A percentile compares a stretch with the other conserved stretches of the same genome.
These are phyloP conservation scores for Xenentodon cancila DNA, from an alignment of 2,797 vertebrate species.

Conservation along the genomic window DNA sequence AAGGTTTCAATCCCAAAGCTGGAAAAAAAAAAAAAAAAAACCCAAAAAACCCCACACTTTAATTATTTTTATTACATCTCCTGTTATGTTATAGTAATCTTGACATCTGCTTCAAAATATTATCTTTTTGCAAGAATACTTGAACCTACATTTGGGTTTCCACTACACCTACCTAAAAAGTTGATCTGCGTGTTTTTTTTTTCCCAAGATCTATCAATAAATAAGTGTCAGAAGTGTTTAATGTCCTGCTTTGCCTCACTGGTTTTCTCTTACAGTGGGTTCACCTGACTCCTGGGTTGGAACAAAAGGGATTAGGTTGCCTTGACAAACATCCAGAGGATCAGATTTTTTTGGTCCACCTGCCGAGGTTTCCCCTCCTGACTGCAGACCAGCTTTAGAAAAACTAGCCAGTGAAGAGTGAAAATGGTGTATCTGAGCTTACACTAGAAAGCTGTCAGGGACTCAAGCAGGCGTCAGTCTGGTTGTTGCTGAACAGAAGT, in stretches of 20 bases:
- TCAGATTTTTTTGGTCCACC: conserved; percentile 69
- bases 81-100: neutral
- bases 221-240: conserved; percentile 65
- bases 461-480: neutral
- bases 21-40: too few species aligned
- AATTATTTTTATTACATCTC: neutral
- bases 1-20: neutral
- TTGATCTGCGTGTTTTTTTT: conserved; percentile 14
- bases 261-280: conserved; percentile 67
- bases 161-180: conserved; percentile 18
- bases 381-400: neutral
- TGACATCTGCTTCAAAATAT: conserved; percentile 1
- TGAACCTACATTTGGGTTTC: conserved; percentile 8
- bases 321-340: conserved; percentile 60
- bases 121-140: too few species aligned
- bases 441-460: neutral
- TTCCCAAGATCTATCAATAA: conserved; percentile 73
- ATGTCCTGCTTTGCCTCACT: conserved; percentile 73
- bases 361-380: conserved; percentile 47
- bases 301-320: conserved; percentile 75
- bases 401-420: conserved; percentile 6
- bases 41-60: neutral
- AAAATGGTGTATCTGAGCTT: neutral
- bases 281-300: conserved; percentile 68
- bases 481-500: neutral